Evolutionary conservation across 1,140 invertebrate genomes (phyloP), one percentile per base, ranked within the genome.

Genomic region (Notospermus geniculatus): DNA sequence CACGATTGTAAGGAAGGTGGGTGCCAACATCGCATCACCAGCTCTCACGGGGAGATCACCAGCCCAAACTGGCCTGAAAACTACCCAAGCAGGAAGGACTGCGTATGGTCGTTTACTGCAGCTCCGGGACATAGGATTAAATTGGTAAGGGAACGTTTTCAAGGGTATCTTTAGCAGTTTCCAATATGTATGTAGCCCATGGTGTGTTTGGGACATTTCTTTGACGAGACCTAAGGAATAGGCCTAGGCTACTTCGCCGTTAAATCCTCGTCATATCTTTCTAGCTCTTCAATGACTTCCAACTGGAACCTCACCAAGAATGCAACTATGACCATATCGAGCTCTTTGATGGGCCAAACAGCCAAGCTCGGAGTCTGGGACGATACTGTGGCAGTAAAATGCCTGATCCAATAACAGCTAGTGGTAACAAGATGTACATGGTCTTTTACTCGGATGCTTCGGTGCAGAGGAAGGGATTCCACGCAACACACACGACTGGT

Each of bases 101-200:
- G 96, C 74, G 90, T 97, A 7, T 99, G 96, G 96, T 91, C 95
- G 68, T 95, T 98, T 76, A 90, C 88, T 0, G 97, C 95, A 0
- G 97, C 92, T 0, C 92, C 93, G 0, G 96, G 96, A 0, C 96
- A 99, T 80, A 84, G 95, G 53, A 94, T 98, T 41, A 95, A 95
- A 83, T 82, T 98, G 64, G 87, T 88, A 71, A 77, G 76, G n/a
- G n/a, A n/a, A n/a, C n/a, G n/a, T n/a, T n/a, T n/a, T n/a, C n/a
- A n/a, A n/a, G n/a, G n/a, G n/a, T n/a, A n/a, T n/a, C n/a, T n/a
- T n/a, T n/a, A n/a, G n/a, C n/a, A n/a, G n/a, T n/a, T n/a, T n/a
- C n/a, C n/a, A n/a, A n/a, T n/a, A n/a, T n/a, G n/a, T n/a, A n/a
- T n/a, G n/a, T n/a, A n/a, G n/a, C n/a, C n/a, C n/a, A n/a, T n/a